These are phyloP conservation scores for Chymomyza fuscimana DNA, from an alignment of 2,888 invertebrate species.

Conservation along the genomic window DNA sequence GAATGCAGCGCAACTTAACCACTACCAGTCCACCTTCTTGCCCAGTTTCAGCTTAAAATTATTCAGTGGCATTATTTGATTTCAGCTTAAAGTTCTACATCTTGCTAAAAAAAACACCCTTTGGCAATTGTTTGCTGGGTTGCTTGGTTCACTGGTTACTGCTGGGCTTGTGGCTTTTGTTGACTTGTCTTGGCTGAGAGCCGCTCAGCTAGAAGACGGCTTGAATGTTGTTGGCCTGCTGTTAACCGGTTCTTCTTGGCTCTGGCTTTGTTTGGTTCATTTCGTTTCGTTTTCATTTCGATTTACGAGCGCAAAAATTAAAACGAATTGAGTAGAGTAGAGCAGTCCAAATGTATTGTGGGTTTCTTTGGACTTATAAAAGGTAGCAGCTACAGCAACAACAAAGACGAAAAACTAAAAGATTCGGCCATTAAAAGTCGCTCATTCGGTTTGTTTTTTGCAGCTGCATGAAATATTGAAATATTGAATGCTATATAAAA, in stretches of 20 bases:
- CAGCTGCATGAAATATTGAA: constrained; percentile 3
- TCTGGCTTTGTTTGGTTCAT: constrained; percentile 7
- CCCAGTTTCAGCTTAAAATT: too few species aligned
- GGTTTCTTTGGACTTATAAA: neutral
- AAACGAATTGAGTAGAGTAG: constrained; percentile 60
- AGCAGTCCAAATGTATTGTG: constrained; percentile 13
- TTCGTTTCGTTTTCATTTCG: constrained; percentile 73
- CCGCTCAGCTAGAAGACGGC: neutral
- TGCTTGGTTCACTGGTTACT: neutral
- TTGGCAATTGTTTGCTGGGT: constrained; percentile 8
- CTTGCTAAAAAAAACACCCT: too few species aligned
- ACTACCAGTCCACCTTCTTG: too few species aligned
- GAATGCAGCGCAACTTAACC: too few species aligned
- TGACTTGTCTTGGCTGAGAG: constrained; percentile 6
- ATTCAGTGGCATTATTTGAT: too few species aligned
- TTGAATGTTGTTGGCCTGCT: constrained; percentile 22
- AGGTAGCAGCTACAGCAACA: constrained; percentile 1
- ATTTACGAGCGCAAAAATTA: constrained; percentile 71
- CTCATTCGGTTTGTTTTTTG: neutral
- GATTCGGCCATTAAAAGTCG: neutral
- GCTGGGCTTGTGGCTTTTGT: constrained; percentile 31
- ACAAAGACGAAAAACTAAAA: neutral
- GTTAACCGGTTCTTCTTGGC: neutral
- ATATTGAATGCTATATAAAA: neutral
- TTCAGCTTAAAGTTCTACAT: too few species aligned